These are phyloP conservation scores for Chironomus tentans DNA, from an alignment of 2,888 invertebrate species.

Conservation along the genomic window DNA sequence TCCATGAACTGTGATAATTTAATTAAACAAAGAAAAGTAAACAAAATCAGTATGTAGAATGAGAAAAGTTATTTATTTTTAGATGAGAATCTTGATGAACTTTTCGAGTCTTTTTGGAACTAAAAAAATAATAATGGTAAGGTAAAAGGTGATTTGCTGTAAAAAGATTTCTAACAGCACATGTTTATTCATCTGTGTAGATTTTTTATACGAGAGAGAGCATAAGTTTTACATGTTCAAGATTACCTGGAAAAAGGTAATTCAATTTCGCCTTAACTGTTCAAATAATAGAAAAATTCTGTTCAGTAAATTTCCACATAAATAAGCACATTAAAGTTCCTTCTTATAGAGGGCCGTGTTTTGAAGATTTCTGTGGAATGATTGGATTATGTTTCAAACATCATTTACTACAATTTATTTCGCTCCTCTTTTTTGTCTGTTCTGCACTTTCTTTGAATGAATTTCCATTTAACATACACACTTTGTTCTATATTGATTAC, in stretches of 20 bases:
- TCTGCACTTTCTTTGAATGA: conserved; percentile 5
- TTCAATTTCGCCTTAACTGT: neutral
- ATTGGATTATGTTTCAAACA: conserved; percentile 22
- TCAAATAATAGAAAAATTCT: conserved; percentile 7
- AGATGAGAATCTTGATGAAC: too few relatives aligned
- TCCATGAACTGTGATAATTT: too few relatives aligned
- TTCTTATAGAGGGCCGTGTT: neutral
- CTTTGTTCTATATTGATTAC: conserved; percentile 4
- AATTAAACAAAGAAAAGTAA: too few relatives aligned
- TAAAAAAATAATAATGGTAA: too few relatives aligned
- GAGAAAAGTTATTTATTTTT: too few relatives aligned
- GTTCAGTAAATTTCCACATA: conserved; percentile 21
- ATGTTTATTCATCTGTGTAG: too few relatives aligned
- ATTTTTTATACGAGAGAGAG: too few relatives aligned
- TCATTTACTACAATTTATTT: neutral
- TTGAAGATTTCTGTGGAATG: neutral
- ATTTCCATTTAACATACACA: conserved; percentile 8
- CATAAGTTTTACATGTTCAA: neutral
- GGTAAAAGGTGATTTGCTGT: too few relatives aligned
- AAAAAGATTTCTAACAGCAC: too few relatives aligned
- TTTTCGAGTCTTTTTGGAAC: too few relatives aligned
- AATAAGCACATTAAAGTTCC: conserved; percentile 17
- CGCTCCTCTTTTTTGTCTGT: conserved; percentile 7
- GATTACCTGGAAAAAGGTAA: neutral
- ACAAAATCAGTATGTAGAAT: too few relatives aligned